Conservation (phyloP, 2,888 invertebrate genomes). For the Pseudococcus longispinus region DNA sequence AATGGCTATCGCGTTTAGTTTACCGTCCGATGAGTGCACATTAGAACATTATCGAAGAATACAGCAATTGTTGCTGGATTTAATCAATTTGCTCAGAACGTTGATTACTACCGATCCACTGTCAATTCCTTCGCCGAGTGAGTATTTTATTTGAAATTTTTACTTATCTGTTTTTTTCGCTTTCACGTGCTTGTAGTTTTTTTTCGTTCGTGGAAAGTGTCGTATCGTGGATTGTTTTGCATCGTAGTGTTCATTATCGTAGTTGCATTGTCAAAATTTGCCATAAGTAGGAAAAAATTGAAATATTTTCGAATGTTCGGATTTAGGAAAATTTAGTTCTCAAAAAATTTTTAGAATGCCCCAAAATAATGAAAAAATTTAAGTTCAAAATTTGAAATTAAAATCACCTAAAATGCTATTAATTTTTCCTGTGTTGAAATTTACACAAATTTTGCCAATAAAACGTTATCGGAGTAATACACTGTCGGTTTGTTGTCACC, state of each 20-base stretch:
- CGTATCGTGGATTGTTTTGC: not conserved
- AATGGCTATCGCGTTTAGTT: constrained; percentile 55
- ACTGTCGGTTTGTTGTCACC: too few species aligned
- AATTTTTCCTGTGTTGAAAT: too few species aligned
- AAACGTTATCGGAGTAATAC: too few species aligned
- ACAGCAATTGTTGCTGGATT: constrained; percentile 52
- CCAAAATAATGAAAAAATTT: not conserved
- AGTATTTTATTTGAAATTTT: not conserved
- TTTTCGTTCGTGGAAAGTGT: not conserved
- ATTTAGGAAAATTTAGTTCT: not conserved
- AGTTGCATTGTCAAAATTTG: not conserved
- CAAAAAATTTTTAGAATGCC: not conserved
- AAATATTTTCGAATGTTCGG: not conserved
- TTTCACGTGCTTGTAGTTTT: not conserved
- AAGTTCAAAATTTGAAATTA: not conserved
- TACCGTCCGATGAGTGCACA: constrained; percentile 48
- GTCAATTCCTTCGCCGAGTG: not conserved
- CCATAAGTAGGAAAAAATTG: not conserved
- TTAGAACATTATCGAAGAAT: constrained; percentile 50
- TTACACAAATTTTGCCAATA: too few species aligned
- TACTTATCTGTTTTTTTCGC: not conserved
- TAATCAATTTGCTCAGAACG: constrained; percentile 30
- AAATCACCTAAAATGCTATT: too few species aligned
- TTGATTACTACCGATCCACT: not conserved
- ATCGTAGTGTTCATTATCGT: not conserved